Conservation (phyloP, 2,797 vertebrate genomes). For the Ataeniobius toweri region DNA sequence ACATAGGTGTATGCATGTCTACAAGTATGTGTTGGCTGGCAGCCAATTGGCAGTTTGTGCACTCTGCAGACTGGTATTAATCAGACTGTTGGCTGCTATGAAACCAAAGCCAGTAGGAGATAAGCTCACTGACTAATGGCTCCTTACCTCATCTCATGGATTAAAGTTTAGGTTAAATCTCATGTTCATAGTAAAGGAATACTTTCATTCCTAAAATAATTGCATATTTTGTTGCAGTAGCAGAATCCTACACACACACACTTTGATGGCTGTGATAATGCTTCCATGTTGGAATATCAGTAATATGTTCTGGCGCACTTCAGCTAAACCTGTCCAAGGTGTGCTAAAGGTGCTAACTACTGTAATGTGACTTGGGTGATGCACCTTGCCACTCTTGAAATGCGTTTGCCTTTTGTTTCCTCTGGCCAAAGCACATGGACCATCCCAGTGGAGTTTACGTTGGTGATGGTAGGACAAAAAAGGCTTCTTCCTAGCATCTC, state of each 20-base stretch:
- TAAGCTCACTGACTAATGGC: conserved; percentile 60
- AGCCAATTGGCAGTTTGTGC: conserved; percentile 54
- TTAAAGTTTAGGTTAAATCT: conserved; percentile 40
- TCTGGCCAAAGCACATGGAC: no score
- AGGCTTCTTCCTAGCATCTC: not conserved
- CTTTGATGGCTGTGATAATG: no score
- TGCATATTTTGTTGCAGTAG: no score
- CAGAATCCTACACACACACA: no score
- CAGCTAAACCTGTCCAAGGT: not conserved
- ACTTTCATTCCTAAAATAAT: not conserved
- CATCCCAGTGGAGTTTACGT: not conserved
- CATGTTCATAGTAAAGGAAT: conserved; percentile 11
- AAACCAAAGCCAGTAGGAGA: conserved; percentile 62
- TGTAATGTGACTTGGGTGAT: not conserved
- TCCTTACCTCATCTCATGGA: conserved; percentile 52
- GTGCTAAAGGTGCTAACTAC: not conserved
- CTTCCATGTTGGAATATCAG: no score
- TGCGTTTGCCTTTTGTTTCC: not conserved
- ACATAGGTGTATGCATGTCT: not conserved
- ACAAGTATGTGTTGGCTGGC: conserved; percentile 32
- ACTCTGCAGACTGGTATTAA: conserved; percentile 64
- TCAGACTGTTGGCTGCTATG: conserved; percentile 67
- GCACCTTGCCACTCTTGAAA: not conserved
- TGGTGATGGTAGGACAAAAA: not conserved
- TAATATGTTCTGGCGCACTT: no score